Evolutionary conservation across 2,888 invertebrate species (phyloP).

Genomic region (Parnassius apollo): DNA sequence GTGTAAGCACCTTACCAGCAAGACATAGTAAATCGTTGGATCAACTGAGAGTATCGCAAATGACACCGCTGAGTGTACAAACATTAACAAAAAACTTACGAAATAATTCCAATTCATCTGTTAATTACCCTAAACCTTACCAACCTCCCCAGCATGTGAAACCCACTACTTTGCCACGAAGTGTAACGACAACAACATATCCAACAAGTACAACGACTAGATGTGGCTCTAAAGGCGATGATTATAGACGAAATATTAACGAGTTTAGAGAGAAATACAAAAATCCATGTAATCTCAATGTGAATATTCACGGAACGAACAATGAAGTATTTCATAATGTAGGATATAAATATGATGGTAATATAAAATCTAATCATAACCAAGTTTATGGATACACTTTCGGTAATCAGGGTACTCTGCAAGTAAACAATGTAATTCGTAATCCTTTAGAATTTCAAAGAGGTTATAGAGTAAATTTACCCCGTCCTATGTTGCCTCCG

Average conservation of each 20-base stretch:
- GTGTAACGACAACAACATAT: constrained; percentile 71
- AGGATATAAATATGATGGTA: constrained; percentile 72
- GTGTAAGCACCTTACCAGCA: constrained; percentile 82
- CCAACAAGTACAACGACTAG: constrained; percentile 70
- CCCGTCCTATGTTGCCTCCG: constrained; percentile 82
- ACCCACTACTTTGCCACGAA: constrained; percentile 75
- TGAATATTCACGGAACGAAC: constrained; percentile 56
- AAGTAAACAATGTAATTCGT: constrained; percentile 75
- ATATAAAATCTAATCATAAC: constrained; percentile 65
- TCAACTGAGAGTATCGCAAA: constrained; percentile 84
- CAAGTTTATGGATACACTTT: constrained; percentile 77
- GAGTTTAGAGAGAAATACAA: constrained; percentile 84
- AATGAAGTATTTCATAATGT: constrained; percentile 73
- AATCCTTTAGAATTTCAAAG: constrained; percentile 80
- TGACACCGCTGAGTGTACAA: constrained; percentile 58
- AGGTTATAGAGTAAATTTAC: constrained; percentile 79
- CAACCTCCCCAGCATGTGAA: constrained; percentile 65
- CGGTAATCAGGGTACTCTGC: constrained; percentile 79
- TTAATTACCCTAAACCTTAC: constrained; percentile 74
- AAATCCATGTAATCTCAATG: constrained; percentile 72
- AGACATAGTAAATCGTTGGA: constrained; percentile 92
- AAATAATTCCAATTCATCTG: constrained; percentile 67
- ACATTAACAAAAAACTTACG: constrained; percentile 57
- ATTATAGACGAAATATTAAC: constrained; percentile 82
- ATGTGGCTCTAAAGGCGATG: constrained; percentile 70